Percentiles rank a stretch among this genome's conserved stretches.
phyloP scores from a whole-genome alignment of 2,113 vertebrate species.

The Mus spicilegus region DNA sequence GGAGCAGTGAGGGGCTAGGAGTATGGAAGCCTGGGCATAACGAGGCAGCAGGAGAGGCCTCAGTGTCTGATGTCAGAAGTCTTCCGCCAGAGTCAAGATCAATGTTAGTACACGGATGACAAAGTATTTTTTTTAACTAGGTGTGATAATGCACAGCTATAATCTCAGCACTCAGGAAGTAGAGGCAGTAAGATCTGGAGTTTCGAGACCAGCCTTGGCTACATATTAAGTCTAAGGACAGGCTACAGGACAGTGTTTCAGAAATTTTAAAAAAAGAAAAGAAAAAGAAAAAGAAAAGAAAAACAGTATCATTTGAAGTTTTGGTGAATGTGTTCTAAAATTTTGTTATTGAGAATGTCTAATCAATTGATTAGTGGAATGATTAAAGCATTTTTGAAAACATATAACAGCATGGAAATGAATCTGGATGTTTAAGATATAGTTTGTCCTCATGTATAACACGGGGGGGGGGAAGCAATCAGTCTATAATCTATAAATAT shows the following conservation, averaged over 20 bases:
- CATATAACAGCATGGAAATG: background rate
- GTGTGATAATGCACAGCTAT: rapidly evolving
- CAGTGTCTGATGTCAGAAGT: background rate
- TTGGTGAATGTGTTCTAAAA: background rate
- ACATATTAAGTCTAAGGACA: background rate
- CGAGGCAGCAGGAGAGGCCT: too few relatives aligned
- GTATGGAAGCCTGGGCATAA: too few relatives aligned
- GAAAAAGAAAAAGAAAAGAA: background rate
- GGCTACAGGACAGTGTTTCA: too few relatives aligned
- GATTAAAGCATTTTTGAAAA: background rate
- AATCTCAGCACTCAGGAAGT: background rate
- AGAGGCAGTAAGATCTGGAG: background rate
- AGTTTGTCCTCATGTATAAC: background rate
- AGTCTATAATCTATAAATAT: background rate
- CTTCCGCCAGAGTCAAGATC: background rate
- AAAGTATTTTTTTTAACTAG: background rate
- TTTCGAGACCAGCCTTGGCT: background rate
- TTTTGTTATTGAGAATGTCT: background rate
- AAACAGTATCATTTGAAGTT: background rate
- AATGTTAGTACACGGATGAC: background rate
- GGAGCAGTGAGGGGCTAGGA: rapidly evolving
- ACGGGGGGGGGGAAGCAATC: background rate
- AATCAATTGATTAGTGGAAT: background rate
- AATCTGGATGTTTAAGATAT: background rate
- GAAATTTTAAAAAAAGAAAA: background rate